Evolutionary conservation across 2,797 vertebrate genomes (phyloP).

Genomic region (Microctenopoma lineatum): DNA sequence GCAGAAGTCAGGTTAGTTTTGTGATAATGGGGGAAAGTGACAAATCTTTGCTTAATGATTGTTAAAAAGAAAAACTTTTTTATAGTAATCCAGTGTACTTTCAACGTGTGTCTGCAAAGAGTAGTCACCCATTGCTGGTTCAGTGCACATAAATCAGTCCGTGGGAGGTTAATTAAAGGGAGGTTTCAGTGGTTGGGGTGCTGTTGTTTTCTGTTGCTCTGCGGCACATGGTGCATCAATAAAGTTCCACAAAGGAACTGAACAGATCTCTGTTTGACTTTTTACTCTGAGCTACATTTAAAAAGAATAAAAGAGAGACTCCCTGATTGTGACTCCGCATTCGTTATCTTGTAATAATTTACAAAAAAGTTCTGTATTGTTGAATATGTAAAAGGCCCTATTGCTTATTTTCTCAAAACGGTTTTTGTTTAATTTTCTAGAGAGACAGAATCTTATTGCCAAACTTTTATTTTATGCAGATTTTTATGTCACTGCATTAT

Average conservation of each 20-base stretch:
- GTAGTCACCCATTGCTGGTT: not conserved
- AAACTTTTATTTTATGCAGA: not conserved
- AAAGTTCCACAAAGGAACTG: not conserved
- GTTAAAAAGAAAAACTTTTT: not conserved
- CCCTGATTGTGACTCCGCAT: not conserved
- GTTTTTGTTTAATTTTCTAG: not conserved
- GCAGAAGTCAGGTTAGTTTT: no score
- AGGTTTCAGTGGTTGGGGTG: not conserved
- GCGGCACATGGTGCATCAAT: not conserved
- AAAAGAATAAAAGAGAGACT: not conserved
- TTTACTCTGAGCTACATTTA: slow-evolving; percentile 1
- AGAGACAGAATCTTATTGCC: not conserved
- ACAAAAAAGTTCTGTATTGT: not conserved
- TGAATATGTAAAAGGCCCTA: no score
- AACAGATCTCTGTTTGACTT: not conserved
- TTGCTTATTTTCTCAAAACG: no score
- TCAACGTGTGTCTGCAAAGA: not conserved
- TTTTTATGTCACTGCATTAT: slow-evolving; percentile 10
- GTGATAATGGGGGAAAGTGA: no score
- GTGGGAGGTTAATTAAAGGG: not conserved
- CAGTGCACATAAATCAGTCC: not conserved
- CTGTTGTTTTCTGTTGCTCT: not conserved
- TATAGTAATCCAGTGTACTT: not conserved
- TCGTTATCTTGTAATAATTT: slow-evolving; percentile 5
- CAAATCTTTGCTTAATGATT: not conserved